Base-by-base conservation (phyloP, 2,888 invertebrate species). In the Diarsia rubi region DNA sequence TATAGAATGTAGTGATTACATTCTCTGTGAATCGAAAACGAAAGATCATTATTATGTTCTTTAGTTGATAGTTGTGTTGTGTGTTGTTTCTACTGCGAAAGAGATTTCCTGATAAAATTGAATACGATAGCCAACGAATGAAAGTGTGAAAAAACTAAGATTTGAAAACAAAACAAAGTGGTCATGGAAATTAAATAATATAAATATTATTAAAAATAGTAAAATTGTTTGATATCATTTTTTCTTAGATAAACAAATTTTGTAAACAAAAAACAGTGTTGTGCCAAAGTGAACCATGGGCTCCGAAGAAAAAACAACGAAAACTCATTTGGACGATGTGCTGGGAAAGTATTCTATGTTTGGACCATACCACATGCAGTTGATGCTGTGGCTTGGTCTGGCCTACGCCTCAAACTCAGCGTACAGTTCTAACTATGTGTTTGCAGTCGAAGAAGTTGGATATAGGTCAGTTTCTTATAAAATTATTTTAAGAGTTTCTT, bases 341-440 rank as follows among this genome's bases (percentile, higher is more conserved):
- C 85, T 97, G 68, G 88, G 89, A 1, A 92, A 94, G 83, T 88
- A 97, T 78, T 96, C 97, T 0, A 96, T 97, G 84, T 97, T 97
- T 79, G 97, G 97, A 44, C 95, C 94, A 62, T 97, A 97, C 90
- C 98, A 98, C 89, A 85, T 95, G 31, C 91, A 96, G 31, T 94
- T 97, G 60, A 97, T 97, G 87, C 21, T 94, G 67, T 90, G 97
- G 57, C 93, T 97, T 73, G 97, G 97, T 76, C 84, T 97, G 75
- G 97, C 97, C 1, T 95, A 97, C 83, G 91, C 97, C 78, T 96
- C 97, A 80, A 97, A 97, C 68, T 96, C 97, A 12, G 95, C 97
- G 52, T 97, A 97, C 89, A 95, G 96, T n/a, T 94, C 97, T 31
- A 97, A 97, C 21, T 98, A 97, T 89, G 97, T 97, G 49, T 98